phyloP scores from a whole-genome alignment of 1,140 invertebrate genomes.

The Odontomachus brunneus region DNA sequence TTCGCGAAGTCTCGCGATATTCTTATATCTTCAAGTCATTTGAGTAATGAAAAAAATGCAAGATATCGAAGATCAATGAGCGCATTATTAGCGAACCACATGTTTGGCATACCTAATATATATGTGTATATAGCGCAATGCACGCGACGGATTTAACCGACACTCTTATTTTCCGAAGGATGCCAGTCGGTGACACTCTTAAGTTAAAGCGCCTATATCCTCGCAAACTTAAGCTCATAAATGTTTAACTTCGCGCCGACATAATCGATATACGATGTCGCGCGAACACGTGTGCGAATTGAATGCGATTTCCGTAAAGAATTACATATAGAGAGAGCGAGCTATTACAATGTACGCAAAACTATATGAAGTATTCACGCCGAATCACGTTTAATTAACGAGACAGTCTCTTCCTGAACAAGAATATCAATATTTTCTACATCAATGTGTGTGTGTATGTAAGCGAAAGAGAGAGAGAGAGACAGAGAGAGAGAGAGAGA shows the following conservation, averaged over 20 bases:
- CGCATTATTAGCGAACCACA: background rate
- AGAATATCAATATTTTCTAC: too few species aligned
- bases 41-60: background rate
- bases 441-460: too few species aligned
- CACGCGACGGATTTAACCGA: background rate
- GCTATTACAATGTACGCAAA: background rate
- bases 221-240: conserved; percentile 11
- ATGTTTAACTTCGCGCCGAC: conserved; percentile 39
- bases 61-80: conserved; percentile 6
- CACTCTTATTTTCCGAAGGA: conserved; percentile 11
- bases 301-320: background rate
- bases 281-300: background rate
- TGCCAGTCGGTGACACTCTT: background rate
- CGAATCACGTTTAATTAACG: background rate
- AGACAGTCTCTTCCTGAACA: too few species aligned
- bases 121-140: background rate
- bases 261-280: conserved; percentile 9
- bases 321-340: too few species aligned
- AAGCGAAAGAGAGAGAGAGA: too few species aligned
- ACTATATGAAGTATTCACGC: background rate
- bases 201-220: conserved; percentile 28
- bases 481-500: too few species aligned
- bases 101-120: conserved; percentile 12
- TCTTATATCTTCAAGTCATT: background rate
- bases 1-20: background rate